Evolutionary conservation across 1,140 invertebrate genomes (phyloP), one percentile per base, ranked within the genome.

Genomic region (Panulirus ornatus): DNA sequence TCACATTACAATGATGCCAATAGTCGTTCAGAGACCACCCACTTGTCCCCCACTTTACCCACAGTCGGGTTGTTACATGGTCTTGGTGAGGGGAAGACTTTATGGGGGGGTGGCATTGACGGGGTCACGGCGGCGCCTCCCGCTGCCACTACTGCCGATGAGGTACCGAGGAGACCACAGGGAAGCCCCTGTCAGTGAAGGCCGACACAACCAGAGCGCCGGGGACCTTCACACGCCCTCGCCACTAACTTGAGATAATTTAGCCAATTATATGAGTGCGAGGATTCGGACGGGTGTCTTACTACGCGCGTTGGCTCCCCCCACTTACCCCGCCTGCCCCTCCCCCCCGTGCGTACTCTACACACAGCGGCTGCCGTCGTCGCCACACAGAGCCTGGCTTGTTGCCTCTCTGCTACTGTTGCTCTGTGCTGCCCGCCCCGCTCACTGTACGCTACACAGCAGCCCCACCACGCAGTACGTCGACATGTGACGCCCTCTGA

Each of bases 271-370:
- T 78, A 38, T 51, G 66, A 88, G 73, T 44, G 85, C 75, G 75
- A 70, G 85, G 85, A 88, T 79, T 88, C 85, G 85, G 85, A 88
- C 85, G 85, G 30, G 84, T 88, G 85, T 88, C 75, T 81, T 88
- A 88, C 85, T 88, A 88, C 85, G 85, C 85, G 85, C 85, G 75
- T 88, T 88, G 85, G 75, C 85, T 79, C 75, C 85, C 75, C 75
- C 85, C 42, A 2, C 75, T 42, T 66, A 63, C 82, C 84, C 83
- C 66, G n/a, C 63, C n/a, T 66, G 36, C 84, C 75, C 84, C 73
- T 63, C 73, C 75, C 73, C 75, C 85, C 85, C 76, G 85, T 70
- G 85, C 85, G 85, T 88, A 88, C 85, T 88, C 85, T 88, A 88
- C 85, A 88, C 85, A 88, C 85, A 88, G 85, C 85, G 47, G 85